phyloP scores from a whole-genome alignment of 1,140 invertebrate genomes.

The Tachypleus tridentatus region DNA sequence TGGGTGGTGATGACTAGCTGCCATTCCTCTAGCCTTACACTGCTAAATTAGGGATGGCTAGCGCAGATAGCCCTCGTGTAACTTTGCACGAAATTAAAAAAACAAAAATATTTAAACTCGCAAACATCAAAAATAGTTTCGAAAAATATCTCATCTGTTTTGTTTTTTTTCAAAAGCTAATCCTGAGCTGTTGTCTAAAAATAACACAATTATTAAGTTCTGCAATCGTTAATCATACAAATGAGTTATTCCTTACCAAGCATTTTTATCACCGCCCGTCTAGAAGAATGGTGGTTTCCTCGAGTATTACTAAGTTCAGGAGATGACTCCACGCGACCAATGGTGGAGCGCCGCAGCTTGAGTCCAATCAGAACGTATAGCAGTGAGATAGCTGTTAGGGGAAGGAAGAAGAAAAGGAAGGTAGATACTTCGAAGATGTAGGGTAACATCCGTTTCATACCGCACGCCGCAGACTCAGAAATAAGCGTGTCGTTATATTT shows the following conservation, averaged over 20 bases:
- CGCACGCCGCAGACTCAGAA: conserved; percentile 7
- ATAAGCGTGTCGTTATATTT: conserved; percentile 2
- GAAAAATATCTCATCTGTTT: too few species aligned
- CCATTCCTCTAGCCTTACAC: too few species aligned
- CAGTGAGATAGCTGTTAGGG: conserved; percentile 71
- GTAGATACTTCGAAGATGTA: conserved; percentile 72
- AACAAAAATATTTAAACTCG: too few species aligned
- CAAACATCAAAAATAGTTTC: too few species aligned
- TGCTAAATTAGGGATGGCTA: too few species aligned
- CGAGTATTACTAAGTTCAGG: conserved; percentile 7
- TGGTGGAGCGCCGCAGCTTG: conserved; percentile 47
- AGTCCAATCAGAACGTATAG: conserved; percentile 69
- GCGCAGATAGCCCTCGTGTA: too few species aligned
- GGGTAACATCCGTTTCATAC: conserved; percentile 27
- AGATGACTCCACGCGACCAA: conserved; percentile 13
- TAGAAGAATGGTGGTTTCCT: conserved; percentile 9
- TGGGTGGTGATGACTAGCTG: too few species aligned
- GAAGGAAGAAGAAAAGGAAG: conserved; percentile 65
- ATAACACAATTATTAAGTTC: too few species aligned
- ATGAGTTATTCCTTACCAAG: conserved; percentile 40
- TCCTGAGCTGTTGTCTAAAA: too few species aligned
- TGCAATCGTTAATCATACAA: background rate
- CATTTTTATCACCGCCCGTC: conserved; percentile 46
- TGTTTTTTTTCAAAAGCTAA: too few species aligned
- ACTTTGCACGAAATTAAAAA: too few species aligned